Conservation (phyloP, 2,888 invertebrate genomes). For the Himalopsyche anomala region DNA sequence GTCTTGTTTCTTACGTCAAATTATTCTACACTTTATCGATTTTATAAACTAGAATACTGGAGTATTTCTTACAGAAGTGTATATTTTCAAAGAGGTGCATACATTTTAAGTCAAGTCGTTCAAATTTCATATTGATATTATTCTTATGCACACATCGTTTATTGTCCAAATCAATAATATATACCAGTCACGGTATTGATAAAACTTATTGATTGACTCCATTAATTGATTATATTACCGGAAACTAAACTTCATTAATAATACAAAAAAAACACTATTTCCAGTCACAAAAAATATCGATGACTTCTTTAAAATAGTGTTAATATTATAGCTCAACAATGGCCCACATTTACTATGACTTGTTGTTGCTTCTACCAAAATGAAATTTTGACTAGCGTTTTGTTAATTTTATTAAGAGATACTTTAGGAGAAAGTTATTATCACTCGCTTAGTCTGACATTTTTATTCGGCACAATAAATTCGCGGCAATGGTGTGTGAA, state of each 20-base stretch:
- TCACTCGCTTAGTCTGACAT: conserved; percentile 19
- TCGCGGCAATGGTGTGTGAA: conserved; percentile 24
- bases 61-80: too few relatives aligned
- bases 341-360: background rate
- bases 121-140: too few relatives aligned
- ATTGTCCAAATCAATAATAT: too few relatives aligned
- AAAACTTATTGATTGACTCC: too few relatives aligned
- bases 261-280: background rate
- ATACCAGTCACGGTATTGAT: too few relatives aligned
- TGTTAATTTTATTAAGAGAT: conserved; percentile 28
- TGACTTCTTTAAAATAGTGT: background rate
- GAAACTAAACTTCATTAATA: background rate
- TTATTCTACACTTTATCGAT: too few relatives aligned
- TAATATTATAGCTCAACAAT: background rate
- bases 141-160: too few relatives aligned
- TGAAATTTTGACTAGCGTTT: conserved; percentile 3
- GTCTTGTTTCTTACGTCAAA: too few relatives aligned
- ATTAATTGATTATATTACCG: background rate
- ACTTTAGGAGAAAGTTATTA: conserved; percentile 36
- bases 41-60: too few relatives aligned
- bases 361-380: background rate
- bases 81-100: too few relatives aligned
- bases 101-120: too few relatives aligned
- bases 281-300: background rate
- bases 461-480: conserved; percentile 38